Conservation (phyloP, 2,113 vertebrate species). For the Odocoileus virginianus region DNA sequence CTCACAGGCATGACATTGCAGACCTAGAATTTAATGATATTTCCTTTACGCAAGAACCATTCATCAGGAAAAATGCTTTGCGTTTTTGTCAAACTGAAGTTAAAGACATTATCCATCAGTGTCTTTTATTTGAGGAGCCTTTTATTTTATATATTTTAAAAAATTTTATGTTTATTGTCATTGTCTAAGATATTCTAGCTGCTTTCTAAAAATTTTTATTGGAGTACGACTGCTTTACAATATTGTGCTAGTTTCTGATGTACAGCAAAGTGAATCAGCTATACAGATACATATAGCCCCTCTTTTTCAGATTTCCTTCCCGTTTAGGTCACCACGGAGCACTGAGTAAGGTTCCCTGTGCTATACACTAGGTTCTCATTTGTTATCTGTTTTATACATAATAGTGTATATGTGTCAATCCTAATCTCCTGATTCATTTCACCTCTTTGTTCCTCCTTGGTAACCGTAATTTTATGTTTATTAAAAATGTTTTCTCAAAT, state of each 20-base stretch:
- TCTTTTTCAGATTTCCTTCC: background rate
- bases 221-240: background rate
- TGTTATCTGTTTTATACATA: background rate
- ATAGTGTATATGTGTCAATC: background rate
- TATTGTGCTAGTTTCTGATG: background rate
- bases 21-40: conserved; percentile 18
- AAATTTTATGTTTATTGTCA: background rate
- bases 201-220: background rate
- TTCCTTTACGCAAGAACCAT: conserved; percentile 36
- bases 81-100: conserved; percentile 47
- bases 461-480: background rate
- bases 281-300: background rate
- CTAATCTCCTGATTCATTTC: background rate
- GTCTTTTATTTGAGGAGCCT: background rate
- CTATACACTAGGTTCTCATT: background rate
- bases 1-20: background rate
- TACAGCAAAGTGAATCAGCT: background rate
- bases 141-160: background rate
- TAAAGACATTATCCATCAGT: conserved; percentile 22
- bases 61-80: conserved; percentile 34
- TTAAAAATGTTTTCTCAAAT: background rate
- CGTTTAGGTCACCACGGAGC: background rate
- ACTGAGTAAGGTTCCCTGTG: background rate
- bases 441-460: background rate
- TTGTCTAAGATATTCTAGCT: background rate